Evolutionary conservation across 1,140 invertebrate species (phyloP).

Genomic region (Philotrypesis tridentata): DNA sequence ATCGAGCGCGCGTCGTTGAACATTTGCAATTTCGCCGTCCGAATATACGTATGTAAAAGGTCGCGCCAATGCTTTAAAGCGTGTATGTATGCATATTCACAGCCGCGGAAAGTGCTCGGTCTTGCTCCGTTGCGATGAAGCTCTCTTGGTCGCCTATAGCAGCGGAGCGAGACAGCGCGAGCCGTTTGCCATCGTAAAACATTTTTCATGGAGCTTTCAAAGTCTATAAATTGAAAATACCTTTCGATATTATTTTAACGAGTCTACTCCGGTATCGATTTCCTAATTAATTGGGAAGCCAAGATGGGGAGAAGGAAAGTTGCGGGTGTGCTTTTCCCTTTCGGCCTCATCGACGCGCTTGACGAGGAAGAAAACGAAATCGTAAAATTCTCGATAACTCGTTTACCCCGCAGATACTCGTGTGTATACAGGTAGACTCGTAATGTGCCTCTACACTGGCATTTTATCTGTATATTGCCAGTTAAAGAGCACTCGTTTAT

Average conservation of each 20-base stretch:
- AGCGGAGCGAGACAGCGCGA: neutral
- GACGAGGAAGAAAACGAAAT: neutral
- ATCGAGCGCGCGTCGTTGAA: neutral
- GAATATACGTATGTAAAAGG: neutral
- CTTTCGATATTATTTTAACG: too few relatives aligned
- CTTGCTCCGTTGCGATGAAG: neutral
- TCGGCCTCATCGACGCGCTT: too few relatives aligned
- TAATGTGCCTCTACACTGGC: too few relatives aligned
- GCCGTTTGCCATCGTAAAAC: neutral
- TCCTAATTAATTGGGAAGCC: too few relatives aligned
- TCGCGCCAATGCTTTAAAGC: neutral
- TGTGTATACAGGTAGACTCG: too few relatives aligned
- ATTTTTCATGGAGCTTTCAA: neutral
- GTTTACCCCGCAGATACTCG: neutral
- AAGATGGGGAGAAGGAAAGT: too few relatives aligned
- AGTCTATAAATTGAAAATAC: too few relatives aligned
- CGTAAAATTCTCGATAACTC: neutral
- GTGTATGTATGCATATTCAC: slow-evolving; percentile 3
- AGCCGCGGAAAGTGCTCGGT: neutral
- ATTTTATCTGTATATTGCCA: too few relatives aligned
- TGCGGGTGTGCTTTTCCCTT: too few relatives aligned
- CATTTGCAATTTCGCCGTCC: neutral
- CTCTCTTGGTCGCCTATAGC: neutral
- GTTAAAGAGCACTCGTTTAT: too few relatives aligned
- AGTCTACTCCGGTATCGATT: too few relatives aligned